A percentile compares a stretch with the other conserved stretches of the same genome.
Conservation (phyloP, 2,113 vertebrate genomes). For the Anarrhichthys ocellatus region DNA sequence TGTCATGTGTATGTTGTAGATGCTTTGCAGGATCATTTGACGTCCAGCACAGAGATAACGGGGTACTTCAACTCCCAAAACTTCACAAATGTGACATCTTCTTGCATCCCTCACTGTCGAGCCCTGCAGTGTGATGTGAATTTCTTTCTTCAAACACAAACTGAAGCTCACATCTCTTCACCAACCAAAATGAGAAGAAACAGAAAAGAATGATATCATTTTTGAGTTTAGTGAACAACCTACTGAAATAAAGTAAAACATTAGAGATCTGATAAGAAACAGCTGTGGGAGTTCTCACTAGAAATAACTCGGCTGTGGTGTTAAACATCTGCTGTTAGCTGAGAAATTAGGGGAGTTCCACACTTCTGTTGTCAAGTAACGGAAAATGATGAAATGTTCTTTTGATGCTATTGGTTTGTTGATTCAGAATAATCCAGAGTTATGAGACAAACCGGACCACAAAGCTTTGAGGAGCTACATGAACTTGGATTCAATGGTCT, state of each 20-base stretch:
- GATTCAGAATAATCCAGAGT: neutral
- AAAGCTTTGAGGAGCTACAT: neutral
- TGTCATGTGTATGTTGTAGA: too few relatives aligned
- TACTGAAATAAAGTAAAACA: neutral
- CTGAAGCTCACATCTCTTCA: slow-evolving; percentile 1
- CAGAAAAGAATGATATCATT: too few relatives aligned
- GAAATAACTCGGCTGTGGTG: neutral
- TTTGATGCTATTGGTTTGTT: too few relatives aligned
- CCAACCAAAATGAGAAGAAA: neutral
- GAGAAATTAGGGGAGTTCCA: slow-evolving; percentile 18
- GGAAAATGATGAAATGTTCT: neutral
- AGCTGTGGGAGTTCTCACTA: neutral
- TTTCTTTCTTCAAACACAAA: slow-evolving; percentile 14
- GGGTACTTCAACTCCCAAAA: too few relatives aligned
- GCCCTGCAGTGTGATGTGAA: neutral
- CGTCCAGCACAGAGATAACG: neutral
- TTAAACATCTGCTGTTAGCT: neutral
- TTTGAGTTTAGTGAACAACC: neutral
- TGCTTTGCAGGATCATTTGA: too few relatives aligned
- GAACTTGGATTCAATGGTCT: neutral
- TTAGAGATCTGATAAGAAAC: neutral
- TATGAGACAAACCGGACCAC: neutral
- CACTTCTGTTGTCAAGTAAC: neutral
- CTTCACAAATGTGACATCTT: neutral
- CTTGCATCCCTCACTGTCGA: neutral